These are phyloP conservation scores for Rallus crepitans DNA, from an alignment of 2,797 vertebrate genomes.

Conservation along the genomic window DNA sequence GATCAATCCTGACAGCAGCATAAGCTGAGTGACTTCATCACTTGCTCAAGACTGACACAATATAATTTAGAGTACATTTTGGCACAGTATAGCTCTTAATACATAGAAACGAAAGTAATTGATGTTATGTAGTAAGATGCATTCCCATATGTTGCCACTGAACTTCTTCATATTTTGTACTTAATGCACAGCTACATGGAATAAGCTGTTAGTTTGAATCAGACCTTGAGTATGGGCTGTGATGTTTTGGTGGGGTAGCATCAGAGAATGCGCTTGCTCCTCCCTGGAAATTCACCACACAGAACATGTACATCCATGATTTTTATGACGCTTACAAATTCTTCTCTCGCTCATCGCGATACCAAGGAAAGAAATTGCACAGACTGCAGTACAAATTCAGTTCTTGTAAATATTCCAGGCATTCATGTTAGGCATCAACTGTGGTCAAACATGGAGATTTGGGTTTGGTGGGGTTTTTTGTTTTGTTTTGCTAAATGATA, in stretches of 20 bases:
- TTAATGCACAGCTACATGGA: not conserved
- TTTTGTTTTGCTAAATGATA: not conserved
- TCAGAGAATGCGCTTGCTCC: not conserved
- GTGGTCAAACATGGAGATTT: not conserved
- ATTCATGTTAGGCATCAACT: not conserved
- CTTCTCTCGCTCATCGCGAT: constrained; percentile 8
- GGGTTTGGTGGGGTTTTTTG: not conserved
- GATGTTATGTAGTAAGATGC: not conserved
- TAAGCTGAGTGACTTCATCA: not conserved
- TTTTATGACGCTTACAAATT: constrained; percentile 29
- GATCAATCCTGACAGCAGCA: not conserved
- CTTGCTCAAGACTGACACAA: not conserved
- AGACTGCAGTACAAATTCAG: not conserved
- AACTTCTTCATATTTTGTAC: not conserved
- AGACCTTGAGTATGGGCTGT: accelerated
- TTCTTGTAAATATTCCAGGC: constrained; percentile 22
- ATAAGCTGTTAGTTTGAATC: not conserved
- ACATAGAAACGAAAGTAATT: not conserved
- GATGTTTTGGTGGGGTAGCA: not conserved
- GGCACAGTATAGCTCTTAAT: not conserved
- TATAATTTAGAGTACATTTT: not conserved
- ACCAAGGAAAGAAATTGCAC: constrained; percentile 11
- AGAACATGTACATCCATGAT: not conserved
- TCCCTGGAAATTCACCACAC: not conserved
- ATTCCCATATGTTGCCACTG: not conserved